Percentiles rank a stretch among this genome's conserved stretches.
phyloP scores from a whole-genome alignment of 2,888 invertebrate species.

The Trichogramma evanescens region DNA sequence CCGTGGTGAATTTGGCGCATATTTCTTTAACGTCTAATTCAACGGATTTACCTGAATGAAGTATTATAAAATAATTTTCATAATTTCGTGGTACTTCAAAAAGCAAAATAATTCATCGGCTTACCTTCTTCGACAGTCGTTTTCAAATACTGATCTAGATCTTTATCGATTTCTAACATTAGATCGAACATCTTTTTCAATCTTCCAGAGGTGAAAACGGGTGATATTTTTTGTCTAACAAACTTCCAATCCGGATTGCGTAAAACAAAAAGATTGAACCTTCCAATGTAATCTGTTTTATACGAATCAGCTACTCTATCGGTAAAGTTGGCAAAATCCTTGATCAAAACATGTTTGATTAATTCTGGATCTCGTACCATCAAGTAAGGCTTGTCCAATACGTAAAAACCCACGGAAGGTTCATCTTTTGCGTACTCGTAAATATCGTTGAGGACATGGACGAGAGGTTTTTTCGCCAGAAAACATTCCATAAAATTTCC shows the following conservation, averaged over 20 bases:
- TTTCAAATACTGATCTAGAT: conserved; percentile 28
- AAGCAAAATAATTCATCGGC: background rate
- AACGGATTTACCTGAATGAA: conserved; percentile 9
- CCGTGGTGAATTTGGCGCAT: conserved; percentile 38
- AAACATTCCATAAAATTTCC: conserved; percentile 46
- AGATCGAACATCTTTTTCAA: conserved; percentile 36
- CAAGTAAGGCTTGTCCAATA: conserved; percentile 47
- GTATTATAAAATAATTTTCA: background rate
- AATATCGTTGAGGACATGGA: conserved; percentile 39
- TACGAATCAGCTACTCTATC: conserved; percentile 39
- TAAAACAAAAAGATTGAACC: conserved; percentile 46
- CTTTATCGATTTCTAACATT: conserved; percentile 29
- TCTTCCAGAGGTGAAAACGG: conserved; percentile 45
- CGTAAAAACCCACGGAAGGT: conserved; percentile 42
- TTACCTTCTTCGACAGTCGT: conserved; percentile 28
- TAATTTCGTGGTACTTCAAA: background rate
- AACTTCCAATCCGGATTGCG: conserved; percentile 39
- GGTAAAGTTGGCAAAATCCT: conserved; percentile 47
- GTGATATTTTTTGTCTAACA: conserved; percentile 46
- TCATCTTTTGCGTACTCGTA: conserved; percentile 38
- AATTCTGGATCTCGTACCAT: conserved; percentile 48
- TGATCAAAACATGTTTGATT: conserved; percentile 47
- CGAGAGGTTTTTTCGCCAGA: conserved; percentile 33
- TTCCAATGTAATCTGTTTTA: conserved; percentile 42
- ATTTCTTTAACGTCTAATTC: conserved; percentile 27